phyloP scores from a whole-genome alignment of 2,888 invertebrate genomes.

The Drosophila longiperda region DNA sequence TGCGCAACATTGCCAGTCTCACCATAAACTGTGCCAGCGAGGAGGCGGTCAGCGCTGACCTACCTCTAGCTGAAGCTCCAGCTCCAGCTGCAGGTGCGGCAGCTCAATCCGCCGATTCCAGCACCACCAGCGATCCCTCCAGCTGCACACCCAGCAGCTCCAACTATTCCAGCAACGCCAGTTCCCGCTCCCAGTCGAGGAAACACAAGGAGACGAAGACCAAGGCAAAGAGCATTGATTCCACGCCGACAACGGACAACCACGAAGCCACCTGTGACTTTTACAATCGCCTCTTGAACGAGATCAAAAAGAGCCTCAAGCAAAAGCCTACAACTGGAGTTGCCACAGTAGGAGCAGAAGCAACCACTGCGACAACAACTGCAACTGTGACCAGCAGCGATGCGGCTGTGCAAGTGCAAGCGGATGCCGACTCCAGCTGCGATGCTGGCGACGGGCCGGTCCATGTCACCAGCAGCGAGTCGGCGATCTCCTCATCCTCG shows the following conservation, averaged over 20 bases:
- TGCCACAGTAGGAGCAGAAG: conserved; percentile 15
- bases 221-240: conserved; percentile 37
- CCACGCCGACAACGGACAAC: conserved; percentile 61
- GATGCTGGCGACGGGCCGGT: conserved; percentile 47
- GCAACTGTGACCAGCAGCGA: conserved; percentile 32
- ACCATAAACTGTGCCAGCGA: conserved; percentile 84
- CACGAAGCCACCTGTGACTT: conserved; percentile 84
- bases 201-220: conserved; percentile 56
- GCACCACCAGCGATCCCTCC: conserved; percentile 57
- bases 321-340: conserved; percentile 60
- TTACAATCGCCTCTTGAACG: conserved; percentile 84
- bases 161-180: conserved; percentile 77
- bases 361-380: not conserved
- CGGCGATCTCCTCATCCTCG: conserved; percentile 42
- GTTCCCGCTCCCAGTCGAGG: conserved; percentile 81
- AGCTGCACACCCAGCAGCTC: conserved; percentile 72
- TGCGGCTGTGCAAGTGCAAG: conserved; percentile 17
- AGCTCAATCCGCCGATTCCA: conserved; percentile 30
- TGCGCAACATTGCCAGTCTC: conserved; percentile 84
- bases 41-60: conserved; percentile 75
- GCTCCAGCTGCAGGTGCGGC: conserved; percentile 12
- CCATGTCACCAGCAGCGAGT: conserved; percentile 27
- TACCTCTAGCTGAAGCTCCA: conserved; percentile 58
- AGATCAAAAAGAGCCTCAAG: conserved; percentile 83
- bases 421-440: conserved; percentile 61